Percentiles rank a stretch among this genome's conserved stretches.
These are phyloP conservation scores for Drosophila gaucha DNA, from an alignment of 2,888 invertebrate genomes.

Conservation along the genomic window DNA sequence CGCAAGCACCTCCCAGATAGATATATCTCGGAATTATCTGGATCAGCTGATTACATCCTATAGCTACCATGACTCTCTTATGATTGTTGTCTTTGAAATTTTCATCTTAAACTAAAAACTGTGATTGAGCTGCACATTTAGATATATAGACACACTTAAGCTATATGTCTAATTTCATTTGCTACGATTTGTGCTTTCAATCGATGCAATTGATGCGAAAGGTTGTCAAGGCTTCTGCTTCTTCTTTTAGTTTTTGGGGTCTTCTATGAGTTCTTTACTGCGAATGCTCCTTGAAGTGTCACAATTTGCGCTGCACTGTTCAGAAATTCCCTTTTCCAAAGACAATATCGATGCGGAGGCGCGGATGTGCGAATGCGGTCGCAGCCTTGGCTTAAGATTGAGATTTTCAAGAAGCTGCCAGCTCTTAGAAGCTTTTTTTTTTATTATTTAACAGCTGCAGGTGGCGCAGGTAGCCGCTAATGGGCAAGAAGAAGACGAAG, in stretches of 20 bases:
- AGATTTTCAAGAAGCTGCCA: conserved; percentile 45
- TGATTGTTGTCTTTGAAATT: too few species aligned
- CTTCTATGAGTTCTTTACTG: not conserved
- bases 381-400: conserved; percentile 57
- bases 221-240: not conserved
- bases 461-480: conserved; percentile 44
- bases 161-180: not conserved
- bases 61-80: too few species aligned
- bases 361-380: conserved; percentile 19
- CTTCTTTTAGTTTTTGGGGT: not conserved
- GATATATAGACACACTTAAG: not conserved
- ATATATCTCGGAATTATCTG: too few species aligned
- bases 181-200: conserved; percentile 2
- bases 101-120: too few species aligned
- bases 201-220: not conserved
- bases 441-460: conserved; percentile 50
- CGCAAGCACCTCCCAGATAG: too few species aligned
- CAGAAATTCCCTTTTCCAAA: conserved; percentile 32
- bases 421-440: conserved; percentile 54
- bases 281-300: conserved; percentile 14
- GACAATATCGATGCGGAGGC: conserved; percentile 57
- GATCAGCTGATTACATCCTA: too few species aligned
- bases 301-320: conserved; percentile 17
- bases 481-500: not conserved
- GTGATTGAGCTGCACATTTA: not conserved